phyloP scores from a whole-genome alignment of 35 echinoderm and acorn worm genomes.

The Strongylocentrotus purpuratus region DNA sequence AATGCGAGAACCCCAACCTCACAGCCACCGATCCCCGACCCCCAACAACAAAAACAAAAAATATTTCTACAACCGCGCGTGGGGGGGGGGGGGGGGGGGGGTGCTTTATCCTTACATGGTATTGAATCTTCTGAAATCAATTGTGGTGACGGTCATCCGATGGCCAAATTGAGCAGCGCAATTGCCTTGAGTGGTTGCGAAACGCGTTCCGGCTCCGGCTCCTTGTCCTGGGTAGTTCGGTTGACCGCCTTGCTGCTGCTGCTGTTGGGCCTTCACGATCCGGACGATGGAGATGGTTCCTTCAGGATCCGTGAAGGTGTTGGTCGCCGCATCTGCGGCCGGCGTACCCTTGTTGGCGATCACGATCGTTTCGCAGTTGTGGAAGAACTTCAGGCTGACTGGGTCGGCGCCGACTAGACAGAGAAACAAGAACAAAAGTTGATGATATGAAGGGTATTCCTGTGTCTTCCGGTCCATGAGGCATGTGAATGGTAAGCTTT shows the following conservation, averaged over 20 bases:
- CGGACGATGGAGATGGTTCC: slow-evolving; percentile 23
- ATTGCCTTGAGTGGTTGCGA: not conserved
- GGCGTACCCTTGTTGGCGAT: slow-evolving; percentile 37
- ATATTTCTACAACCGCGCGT: too few relatives aligned
- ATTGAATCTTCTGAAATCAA: slow-evolving; percentile 14
- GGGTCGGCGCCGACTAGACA: slow-evolving; percentile 16
- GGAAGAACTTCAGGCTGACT: not conserved
- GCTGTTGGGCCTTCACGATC: not conserved
- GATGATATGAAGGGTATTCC: too few relatives aligned
- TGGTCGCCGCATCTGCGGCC: not conserved
- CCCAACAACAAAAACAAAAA: too few relatives aligned
- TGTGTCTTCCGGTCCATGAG: too few relatives aligned
- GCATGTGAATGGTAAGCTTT: too few relatives aligned
- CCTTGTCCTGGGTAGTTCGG: not conserved
- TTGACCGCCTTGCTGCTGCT: not conserved
- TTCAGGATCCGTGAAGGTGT: slow-evolving; percentile 24
- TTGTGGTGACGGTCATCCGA: not conserved
- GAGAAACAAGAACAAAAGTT: not conserved
- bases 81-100: too few relatives aligned
- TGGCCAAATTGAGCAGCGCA: slow-evolving; percentile 1
- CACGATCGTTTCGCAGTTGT: slow-evolving; percentile 22
- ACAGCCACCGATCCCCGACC: too few relatives aligned
- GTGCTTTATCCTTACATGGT: not conserved
- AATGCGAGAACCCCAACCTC: too few relatives aligned
- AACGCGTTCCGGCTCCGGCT: too few relatives aligned